Evolutionary conservation across 2,797 vertebrate species (phyloP), one percentile per base, ranked within the genome.

Genomic region (Labeo calbasu): DNA sequence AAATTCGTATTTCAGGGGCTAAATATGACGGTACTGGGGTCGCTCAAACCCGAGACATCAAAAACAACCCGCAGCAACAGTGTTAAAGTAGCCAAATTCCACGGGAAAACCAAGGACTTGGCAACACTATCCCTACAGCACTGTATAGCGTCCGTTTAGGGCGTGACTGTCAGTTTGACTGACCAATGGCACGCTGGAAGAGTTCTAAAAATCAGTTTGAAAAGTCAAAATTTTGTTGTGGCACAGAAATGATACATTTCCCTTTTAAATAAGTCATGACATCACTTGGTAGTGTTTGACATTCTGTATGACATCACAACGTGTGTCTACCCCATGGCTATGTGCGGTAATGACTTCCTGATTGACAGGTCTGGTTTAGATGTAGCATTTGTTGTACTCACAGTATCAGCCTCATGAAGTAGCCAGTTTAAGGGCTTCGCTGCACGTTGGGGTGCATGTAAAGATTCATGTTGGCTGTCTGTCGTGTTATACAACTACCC

Each of bases 381-480:
- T 89, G 88, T 89, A 87, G 86, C 88, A 87, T 83, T 87, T 69
- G 81, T 63, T 86, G 85, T 88, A 85, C 71, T 84, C 63, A 50
- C 78, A 55, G 81, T 72, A 88, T 88, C 55, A 83, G 88, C 88
- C 83, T 86, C 75, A 66, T 77, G 57, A 59, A 84, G 81, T 86
- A 84, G 88, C 88, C 83, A 84, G 85, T 86, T 83, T 83, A 85
- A 89, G 80, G 84, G 82, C 86, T 87, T 83, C 71, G 82, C 76
- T 61, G 63, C 77, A 46, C 40, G n/a, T 77, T 69, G 76, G 61
- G 79, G 23, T 83, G 82, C 86, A 81, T 87, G 86, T 86, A 77
- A 63, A 83, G 82, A 87, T 82, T 86, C 71, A 88, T 51, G 66
- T 70, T 63, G 71, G 82, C 76, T 76, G 81, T 83, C 80, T 86